phyloP scores from a whole-genome alignment of 2,797 vertebrate species.

The Tauraco hartlaubi region DNA sequence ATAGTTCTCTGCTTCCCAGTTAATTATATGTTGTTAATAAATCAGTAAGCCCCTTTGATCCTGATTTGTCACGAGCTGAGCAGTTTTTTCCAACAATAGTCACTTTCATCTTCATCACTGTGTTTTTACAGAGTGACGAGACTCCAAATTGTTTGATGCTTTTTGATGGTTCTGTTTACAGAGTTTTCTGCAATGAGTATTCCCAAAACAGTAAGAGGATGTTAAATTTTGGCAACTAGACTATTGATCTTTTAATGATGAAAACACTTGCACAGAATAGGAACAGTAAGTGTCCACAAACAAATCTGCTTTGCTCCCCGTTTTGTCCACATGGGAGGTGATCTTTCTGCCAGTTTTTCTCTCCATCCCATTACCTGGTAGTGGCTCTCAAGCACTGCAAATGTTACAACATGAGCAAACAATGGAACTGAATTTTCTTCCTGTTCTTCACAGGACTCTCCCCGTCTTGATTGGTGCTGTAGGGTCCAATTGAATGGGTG shows the following conservation, averaged over 20 bases:
- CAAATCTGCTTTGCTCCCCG: background rate
- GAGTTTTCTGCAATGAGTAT: background rate
- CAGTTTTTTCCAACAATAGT: background rate
- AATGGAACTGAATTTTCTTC: background rate
- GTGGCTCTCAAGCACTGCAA: background rate
- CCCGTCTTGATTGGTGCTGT: background rate
- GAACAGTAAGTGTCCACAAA: background rate
- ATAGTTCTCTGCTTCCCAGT: background rate
- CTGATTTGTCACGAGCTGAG: background rate
- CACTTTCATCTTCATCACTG: background rate
- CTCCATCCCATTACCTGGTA: fast-evolving
- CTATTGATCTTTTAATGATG: background rate
- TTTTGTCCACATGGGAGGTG: background rate
- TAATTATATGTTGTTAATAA: background rate
- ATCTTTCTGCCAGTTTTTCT: background rate
- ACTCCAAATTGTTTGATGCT: background rate
- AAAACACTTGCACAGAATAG: background rate
- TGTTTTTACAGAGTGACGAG: background rate
- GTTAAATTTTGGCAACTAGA: background rate
- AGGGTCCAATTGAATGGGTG: background rate
- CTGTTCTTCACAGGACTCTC: background rate
- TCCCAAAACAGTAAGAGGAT: background rate
- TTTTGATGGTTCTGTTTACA: background rate
- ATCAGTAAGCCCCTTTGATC: background rate
- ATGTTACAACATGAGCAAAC: fast-evolving